These are phyloP conservation scores for Tolmerus cingulatus DNA, from an alignment of 2,888 invertebrate species.

Conservation along the genomic window DNA sequence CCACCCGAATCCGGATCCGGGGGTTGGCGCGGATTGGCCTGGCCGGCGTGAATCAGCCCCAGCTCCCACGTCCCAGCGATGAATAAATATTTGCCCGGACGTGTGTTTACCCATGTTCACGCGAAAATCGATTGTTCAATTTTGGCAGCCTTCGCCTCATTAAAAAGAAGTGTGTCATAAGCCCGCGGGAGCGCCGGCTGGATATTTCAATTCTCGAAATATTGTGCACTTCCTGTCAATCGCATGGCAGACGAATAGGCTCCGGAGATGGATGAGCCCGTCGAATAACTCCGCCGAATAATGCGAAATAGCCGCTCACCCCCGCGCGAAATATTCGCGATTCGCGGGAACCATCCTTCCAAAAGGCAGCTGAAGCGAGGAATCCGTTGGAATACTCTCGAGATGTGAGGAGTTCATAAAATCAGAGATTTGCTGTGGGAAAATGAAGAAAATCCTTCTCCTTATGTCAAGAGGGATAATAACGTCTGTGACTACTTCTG, in stretches of 20 bases:
- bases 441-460: constrained; percentile 36
- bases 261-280: constrained; percentile 8
- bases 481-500: constrained; percentile 33
- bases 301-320: background rate
- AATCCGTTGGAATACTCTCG: constrained; percentile 3
- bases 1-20: background rate
- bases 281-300: constrained; percentile 2
- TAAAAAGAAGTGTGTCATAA: constrained; percentile 37
- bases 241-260: background rate
- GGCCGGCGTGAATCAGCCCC: background rate
- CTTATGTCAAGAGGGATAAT: constrained; percentile 40
- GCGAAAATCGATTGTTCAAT: constrained; percentile 28
- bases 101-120: constrained; percentile 9
- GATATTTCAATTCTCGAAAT: constrained; percentile 15
- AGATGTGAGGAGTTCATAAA: constrained; percentile 5
- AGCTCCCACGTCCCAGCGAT: background rate
- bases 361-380: background rate
- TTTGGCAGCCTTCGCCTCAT: constrained; percentile 18
- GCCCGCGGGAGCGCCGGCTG: background rate
- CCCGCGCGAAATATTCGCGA: background rate
- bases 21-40: background rate
- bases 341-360: background rate
- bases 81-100: constrained; percentile 4
- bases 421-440: constrained; percentile 39
- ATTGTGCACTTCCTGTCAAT: constrained; percentile 35